These are phyloP conservation scores for Aphrophora alni DNA, from an alignment of 2,888 invertebrate species.

Conservation along the genomic window DNA sequence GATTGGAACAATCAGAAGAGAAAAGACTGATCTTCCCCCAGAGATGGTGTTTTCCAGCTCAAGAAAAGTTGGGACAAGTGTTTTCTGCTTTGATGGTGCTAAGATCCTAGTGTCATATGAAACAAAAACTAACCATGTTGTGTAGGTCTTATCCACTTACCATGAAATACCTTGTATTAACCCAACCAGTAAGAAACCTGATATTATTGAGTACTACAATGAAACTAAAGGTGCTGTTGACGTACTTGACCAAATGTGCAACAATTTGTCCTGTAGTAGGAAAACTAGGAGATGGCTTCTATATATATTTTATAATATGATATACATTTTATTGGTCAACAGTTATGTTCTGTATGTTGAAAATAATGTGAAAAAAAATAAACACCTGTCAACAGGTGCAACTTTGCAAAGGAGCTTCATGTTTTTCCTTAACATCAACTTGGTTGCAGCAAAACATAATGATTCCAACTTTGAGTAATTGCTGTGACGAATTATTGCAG, in stretches of 20 bases:
- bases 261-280: neutral
- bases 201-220: constrained; percentile 50
- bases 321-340: constrained; percentile 6
- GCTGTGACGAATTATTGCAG: neutral
- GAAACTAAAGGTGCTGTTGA: constrained; percentile 51
- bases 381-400: neutral
- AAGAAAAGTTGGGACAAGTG: constrained; percentile 46
- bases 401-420: neutral
- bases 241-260: constrained; percentile 43
- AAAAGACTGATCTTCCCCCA: too few relatives aligned
- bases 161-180: constrained; percentile 44
- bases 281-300: constrained; percentile 11
- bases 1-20: too few relatives aligned
- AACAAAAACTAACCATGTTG: constrained; percentile 48
- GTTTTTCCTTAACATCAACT: neutral
- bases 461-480: neutral
- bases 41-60: constrained; percentile 38
- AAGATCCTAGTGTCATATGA: constrained; percentile 50
- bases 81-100: constrained; percentile 51
- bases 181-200: constrained; percentile 48
- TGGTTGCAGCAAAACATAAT: neutral
- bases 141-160: too few relatives aligned
- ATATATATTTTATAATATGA: constrained; percentile 12
- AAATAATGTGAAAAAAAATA: constrained; percentile 6
- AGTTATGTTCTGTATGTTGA: constrained; percentile 23